Evolutionary conservation across 37 sponge, comb jelly and placozoan species (phyloP), one percentile per base, ranked within the genome.

Genomic region (Spongilla lacustris): DNA sequence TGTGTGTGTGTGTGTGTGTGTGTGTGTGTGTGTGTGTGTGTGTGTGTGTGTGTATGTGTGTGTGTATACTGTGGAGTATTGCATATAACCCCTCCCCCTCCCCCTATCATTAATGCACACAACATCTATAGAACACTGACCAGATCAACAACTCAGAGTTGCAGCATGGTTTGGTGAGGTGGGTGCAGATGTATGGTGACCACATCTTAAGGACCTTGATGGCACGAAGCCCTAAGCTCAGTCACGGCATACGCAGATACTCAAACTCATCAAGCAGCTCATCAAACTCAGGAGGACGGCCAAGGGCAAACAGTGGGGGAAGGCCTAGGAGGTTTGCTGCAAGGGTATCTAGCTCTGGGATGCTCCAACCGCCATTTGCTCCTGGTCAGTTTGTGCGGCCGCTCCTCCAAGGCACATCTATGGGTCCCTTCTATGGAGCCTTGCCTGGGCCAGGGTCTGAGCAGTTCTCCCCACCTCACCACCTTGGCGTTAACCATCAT

Each of bases 141-240:
- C 49, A 23, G 24, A 82, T 83, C 28, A 77, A 34, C 21, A 35
- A 25, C 72, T 79, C 72, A 36, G 76, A 73, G 21, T 80, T 91
- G 6, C 41, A 41, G 41, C 41, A 41, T 41, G 41, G 41, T 41
- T 41, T 41, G 41, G 41, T 95, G 30, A 85, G 91, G 24, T 95
- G 95, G 95, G 83, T 95, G 26, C 87, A 89, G 73, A 87, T 80
- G 28, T 86, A 95, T 69, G 95, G 90, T 21, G 87, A 85, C 25
- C 83, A 89, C 68, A 86, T 92, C 19, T 83, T 95, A 67, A 89
- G 83, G 58, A 83, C 79, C 50, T 90, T 95, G 75, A 91, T 92
- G 25, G 81, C 89, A 13, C 84, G 93, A 0, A 87, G 88, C 31
- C 93, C 93, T 1, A 93, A 89, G 41, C 75, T 86, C 8, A 74